Percentiles rank a stretch among this genome's conserved stretches.
Evolutionary conservation across 1,140 invertebrate species (phyloP).

Genomic region (Sogatella furcifera): DNA sequence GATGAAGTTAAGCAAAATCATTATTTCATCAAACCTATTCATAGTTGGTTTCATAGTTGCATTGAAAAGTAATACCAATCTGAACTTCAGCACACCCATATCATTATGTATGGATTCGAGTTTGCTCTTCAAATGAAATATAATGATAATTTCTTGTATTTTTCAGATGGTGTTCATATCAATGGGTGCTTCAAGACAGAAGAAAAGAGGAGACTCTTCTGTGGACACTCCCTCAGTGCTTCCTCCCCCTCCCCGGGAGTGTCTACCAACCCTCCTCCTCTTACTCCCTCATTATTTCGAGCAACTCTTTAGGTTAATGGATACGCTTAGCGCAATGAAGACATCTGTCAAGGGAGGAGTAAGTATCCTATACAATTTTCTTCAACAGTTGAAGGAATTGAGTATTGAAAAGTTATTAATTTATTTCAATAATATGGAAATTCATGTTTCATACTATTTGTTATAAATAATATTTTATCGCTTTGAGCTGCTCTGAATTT

Average conservation of each 20-base stretch:
- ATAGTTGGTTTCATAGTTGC: too few relatives aligned
- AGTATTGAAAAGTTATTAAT: background rate
- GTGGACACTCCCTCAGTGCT: conserved; percentile 60
- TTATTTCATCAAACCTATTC: too few relatives aligned
- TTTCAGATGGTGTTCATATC: conserved; percentile 80
- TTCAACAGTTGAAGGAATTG: background rate
- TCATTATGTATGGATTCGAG: too few relatives aligned
- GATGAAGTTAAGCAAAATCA: too few relatives aligned
- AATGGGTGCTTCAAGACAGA: conserved; percentile 63
- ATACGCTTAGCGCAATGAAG: conserved; percentile 75
- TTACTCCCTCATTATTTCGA: conserved; percentile 80
- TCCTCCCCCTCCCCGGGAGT: conserved; percentile 67
- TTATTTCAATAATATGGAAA: too few relatives aligned
- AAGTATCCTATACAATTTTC: conserved; percentile 23
- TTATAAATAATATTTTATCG: too few relatives aligned
- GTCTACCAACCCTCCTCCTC: conserved; percentile 72
- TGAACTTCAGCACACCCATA: too few relatives aligned
- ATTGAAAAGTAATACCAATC: too few relatives aligned
- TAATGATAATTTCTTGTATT: too few relatives aligned
- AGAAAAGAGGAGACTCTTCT: conserved; percentile 54
- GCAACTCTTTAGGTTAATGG: conserved; percentile 79
- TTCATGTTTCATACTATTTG: too few relatives aligned
- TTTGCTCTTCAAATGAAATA: too few relatives aligned
- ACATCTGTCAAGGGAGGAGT: conserved; percentile 55
- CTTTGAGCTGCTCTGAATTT: too few relatives aligned